Evolutionary conservation across 1,140 invertebrate species (phyloP), one percentile per base, ranked within the genome.

Genomic region (Drusus annulatus): DNA sequence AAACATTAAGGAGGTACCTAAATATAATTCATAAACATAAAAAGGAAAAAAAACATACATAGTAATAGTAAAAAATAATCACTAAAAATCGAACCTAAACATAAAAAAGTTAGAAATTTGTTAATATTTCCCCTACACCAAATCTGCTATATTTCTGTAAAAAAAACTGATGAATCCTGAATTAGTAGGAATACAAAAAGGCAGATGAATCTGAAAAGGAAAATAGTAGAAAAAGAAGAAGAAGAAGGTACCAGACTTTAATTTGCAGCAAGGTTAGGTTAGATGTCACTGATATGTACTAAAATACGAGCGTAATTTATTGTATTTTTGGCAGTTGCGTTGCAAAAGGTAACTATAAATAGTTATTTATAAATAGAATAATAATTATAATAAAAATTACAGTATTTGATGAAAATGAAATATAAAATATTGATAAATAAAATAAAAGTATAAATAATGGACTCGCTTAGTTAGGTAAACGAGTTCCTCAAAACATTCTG

Each of bases 261-360:
- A 76, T 79, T 81, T 79, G 77, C 80, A 81, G 80, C 80, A 79
- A 74, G 36, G 56, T 81, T 76, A 81, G 76, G 36, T 69, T 69
- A 69, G 65, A 69, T 69, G 65, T 69, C 65, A 69, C 65, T 17
- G 36, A 50, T 69, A 50, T 45, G 16, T 63, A 60, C 56, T 60
- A 23, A 60, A 60, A 60, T 60, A 65, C 25, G 62, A 65, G 50
- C 7, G 36, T 50, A 71, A 50, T 50, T 50, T 71, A 71, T 50
- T 50, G 68, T 50, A 50, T 50, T 71, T 71, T 71, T 74, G 69
- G 69, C 69, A 74, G 69, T 54, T 21, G 50, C 28, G 50, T 25
- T 50, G 51, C 16, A 15, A 51, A 69, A 69, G 51, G 28, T 16
- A 28, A 28, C 10, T 10, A 15, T 28, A 21, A 56, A 56, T 4